Evolutionary conservation across 2,888 invertebrate species (phyloP).

Genomic region (Patella pellucida): DNA sequence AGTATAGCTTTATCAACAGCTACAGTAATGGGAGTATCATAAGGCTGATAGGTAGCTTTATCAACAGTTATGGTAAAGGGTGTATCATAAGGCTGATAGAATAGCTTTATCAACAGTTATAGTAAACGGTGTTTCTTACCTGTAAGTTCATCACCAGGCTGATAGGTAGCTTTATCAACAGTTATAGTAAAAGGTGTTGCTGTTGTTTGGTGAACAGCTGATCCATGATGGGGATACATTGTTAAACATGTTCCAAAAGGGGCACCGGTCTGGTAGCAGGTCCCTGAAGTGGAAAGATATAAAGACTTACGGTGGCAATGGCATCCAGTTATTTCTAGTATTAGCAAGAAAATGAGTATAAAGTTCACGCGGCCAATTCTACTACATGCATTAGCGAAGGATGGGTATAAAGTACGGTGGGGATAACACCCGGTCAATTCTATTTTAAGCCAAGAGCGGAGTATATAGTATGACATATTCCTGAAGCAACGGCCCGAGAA

Average conservation of each 20-base stretch:
- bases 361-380: too few species aligned
- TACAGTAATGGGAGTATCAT: background rate
- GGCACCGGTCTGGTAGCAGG: background rate
- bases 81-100: background rate
- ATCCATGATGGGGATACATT: conserved; percentile 1
- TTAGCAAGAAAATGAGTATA: too few species aligned
- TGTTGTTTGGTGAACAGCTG: background rate
- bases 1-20: background rate
- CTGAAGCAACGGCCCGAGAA: too few species aligned
- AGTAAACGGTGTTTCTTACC: background rate
- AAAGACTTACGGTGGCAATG: too few species aligned
- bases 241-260: conserved; percentile 5
- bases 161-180: background rate
- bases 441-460: too few species aligned
- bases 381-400: too few species aligned
- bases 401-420: too few species aligned
- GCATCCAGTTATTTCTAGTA: too few species aligned
- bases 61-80: background rate
- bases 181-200: background rate
- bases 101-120: too few species aligned
- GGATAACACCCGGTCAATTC: too few species aligned
- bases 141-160: background rate
- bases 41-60: background rate
- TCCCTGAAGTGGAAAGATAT: background rate
- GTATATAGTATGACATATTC: too few species aligned